Base-by-base conservation (phyloP, 2,113 vertebrate species). In the Pterocles burchelli region DNA sequence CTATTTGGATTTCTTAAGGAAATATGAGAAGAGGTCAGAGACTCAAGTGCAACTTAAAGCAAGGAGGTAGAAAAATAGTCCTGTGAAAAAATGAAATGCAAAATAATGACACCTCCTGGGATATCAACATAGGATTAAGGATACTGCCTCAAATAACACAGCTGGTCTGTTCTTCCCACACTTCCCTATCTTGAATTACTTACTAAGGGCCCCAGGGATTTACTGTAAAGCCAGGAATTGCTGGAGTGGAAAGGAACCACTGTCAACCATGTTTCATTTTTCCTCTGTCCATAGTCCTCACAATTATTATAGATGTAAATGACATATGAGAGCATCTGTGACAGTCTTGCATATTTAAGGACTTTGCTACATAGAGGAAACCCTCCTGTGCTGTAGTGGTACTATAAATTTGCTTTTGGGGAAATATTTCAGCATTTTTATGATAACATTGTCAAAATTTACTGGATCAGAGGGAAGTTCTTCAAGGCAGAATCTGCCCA, bases 91-190 rank as follows among this genome's bases (percentile, higher is more conserved):
- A 13, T 5, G 1, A 1, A 36, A 33, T 24, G 17, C 7, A 71
- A 85, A 82, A 54, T 36, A 71, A 25, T 62, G 43, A n/a, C 16
- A 46, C 3, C 8, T 74, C 10, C 8, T 0, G 0, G 20, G 17
- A 14, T 73, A 22, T 17, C 15, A 28, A 36, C 4, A 16, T 1
- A 48, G 36, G 10, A 45, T 57, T 57, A 45, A 73, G n/a, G 18
- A 6, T 29, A 38, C 4, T 51, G 28, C 3, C 10, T 33, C 38
- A 33, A 88, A 36, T 10, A 65, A 45, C 1, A 4, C 13, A 68
- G 12, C 10, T 43, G 10, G 0, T 79, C 31, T 49, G 10, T 10
- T 76, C n/a, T n/a, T 63, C 59, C n/a, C 24, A 49, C 3, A 13
- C 2, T 92, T 57, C 17, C 66, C 7, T 46, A 6, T 25, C 9